Evolutionary conservation across 2,797 vertebrate genomes (phyloP), one percentile per base, ranked within the genome.

Genomic region (Sitta carolinensis): DNA sequence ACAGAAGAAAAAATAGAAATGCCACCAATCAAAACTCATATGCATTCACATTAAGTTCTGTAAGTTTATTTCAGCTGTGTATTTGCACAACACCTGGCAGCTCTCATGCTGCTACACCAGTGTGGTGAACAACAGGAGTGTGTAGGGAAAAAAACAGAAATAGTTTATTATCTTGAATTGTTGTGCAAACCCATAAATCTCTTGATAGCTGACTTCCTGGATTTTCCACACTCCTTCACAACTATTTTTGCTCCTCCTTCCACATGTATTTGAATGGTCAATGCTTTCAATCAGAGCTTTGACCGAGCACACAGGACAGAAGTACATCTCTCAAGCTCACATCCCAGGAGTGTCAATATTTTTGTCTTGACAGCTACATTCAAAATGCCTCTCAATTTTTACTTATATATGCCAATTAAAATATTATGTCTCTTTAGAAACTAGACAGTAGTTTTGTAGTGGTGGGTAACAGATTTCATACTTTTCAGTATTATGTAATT

Each of bases 131-230:
- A 70, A 48, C 3, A 38, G 1, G 58, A 10, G 5, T 4, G 3
- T 15, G 11, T 3, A 7, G 7, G 6, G 2, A 1, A 8, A 4
- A 11, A 23, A n/a, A 3, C 1, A 18, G 13, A 30, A 32, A 45
- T 6, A 29, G 2, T 20, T 75, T 47, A 18, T 59, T 14, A 5
- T 42, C 47, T 57, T 23, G 18, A 80, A 30, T 47, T 59, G 19
- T 48, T 58, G 15, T 62, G 3, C 9, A 57, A 69, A 69, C 6
- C 6, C 1, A 11, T 72, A 61, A 72, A 68, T 84, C 20, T 70
- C 58, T 50, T 14, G 8, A 34, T 16, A 55, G 30, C 3, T 8
- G 5, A 27, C 59, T 57, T 55, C 18, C 16, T 79, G 36, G 12
- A 45, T 55, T 92, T 63, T 72, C 12, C 30, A 45, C 6, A 16